Evolutionary conservation across 2,797 vertebrate genomes (phyloP), one percentile per base, ranked within the genome.

Genomic region (Botia almorhae): DNA sequence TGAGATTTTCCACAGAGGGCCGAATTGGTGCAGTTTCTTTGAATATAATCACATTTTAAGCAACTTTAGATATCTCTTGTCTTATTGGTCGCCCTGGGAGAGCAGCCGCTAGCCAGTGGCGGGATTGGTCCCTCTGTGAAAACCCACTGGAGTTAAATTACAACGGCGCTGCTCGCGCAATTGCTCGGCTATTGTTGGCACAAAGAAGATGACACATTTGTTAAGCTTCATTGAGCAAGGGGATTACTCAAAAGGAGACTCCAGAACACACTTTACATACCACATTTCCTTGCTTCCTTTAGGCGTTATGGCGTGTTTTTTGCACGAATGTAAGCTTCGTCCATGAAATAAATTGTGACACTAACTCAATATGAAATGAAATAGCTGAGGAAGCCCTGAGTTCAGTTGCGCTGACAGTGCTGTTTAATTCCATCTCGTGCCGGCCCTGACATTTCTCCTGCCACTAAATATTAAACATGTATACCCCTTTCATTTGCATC

Each of bases 381-480:
- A 93, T 92, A 91, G 92, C 90, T 91, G 91, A 93, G 92, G 92
- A 93, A 92, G 91, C 91, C 90, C 90, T 78, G 89, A 91, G 91
- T 93, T 93, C 91, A 91, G 93, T 92, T 92, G 87, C 90, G 91
- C 93, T 95, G 94, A 94, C 93, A 93, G 91, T 91, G 91, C 92
- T 92, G 91, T 94, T 94, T 93, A 93, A 93, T 94, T 93, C 92
- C 89, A 88, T 93, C 92, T 89, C 73, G 85, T 90, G 91, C 91
- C 85, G 88, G 90, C 87, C 71, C 89, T 95, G 92, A 93, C 92
- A 94, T 94, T 94, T 94, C 92, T 93, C 89, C 92, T 93, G 92
- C 91, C 92, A 94, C 92, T 93, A 93, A 94, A 94, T 94, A 93
- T 95, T 93, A 94, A 93, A 93, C 92, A 93, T 92, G 92, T 93